These are phyloP conservation scores for Sphenodon punctatus DNA, from an alignment of 2,797 vertebrate species.

Conservation along the genomic window DNA sequence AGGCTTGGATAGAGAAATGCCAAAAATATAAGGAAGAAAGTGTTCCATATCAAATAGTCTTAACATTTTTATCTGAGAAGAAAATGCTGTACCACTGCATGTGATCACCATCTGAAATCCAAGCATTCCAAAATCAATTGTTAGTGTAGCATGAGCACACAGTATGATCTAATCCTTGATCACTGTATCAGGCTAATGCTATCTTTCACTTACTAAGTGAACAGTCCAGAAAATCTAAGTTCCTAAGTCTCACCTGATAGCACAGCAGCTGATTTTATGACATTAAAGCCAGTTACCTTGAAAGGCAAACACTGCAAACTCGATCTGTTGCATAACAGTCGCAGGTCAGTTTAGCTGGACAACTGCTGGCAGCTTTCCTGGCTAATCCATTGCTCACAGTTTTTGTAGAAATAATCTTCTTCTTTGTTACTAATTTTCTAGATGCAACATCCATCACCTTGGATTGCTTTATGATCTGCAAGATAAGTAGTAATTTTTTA, in stretches of 20 bases:
- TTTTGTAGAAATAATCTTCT: slow-evolving; percentile 74
- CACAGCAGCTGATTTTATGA: slow-evolving; percentile 41
- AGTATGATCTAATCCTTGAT: background rate
- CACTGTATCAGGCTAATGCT: background rate
- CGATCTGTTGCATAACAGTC: slow-evolving; percentile 89
- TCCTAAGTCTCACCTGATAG: slow-evolving; percentile 36
- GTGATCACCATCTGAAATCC: background rate
- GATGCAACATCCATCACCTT: slow-evolving; percentile 78
- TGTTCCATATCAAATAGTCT: background rate
- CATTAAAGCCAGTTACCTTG: slow-evolving; percentile 82
- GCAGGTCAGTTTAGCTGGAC: slow-evolving; percentile 79
- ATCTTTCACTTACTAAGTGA: slow-evolving; percentile 29
- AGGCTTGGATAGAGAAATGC: background rate
- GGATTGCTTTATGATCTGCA: slow-evolving; percentile 80
- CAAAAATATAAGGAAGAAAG: background rate
- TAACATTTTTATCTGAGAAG: background rate
- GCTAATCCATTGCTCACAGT: slow-evolving; percentile 64
- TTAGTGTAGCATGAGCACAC: background rate
- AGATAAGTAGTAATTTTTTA: slow-evolving; percentile 56
- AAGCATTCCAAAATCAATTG: background rate
- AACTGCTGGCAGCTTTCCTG: slow-evolving; percentile 71
- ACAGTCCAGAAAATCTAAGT: slow-evolving; percentile 14
- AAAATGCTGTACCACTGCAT: background rate
- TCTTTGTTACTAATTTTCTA: slow-evolving; percentile 76
- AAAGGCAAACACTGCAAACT: slow-evolving; percentile 93